Conservation (phyloP, 2,113 vertebrate species). For the Sterna hirundo region DNA sequence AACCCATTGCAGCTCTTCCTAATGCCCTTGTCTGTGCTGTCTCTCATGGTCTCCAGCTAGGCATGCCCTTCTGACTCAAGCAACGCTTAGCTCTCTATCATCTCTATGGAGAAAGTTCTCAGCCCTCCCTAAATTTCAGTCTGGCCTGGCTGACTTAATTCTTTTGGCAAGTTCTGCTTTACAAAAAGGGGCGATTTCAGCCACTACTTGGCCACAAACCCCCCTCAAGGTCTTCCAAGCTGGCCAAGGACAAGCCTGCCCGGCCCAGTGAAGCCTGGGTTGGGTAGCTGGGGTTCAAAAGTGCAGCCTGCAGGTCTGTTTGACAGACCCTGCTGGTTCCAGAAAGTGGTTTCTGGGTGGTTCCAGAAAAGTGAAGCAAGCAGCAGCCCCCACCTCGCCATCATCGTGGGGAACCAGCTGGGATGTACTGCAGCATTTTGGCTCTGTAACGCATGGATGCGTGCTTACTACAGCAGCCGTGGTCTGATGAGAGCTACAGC, state of each 20-base stretch:
- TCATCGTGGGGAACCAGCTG: neutral
- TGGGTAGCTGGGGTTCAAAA: neutral
- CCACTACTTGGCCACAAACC: neutral
- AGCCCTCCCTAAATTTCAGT: neutral
- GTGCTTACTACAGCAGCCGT: neutral
- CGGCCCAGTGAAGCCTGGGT: neutral
- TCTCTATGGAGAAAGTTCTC: neutral
- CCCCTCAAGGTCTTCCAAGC: neutral
- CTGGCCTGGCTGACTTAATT: neutral
- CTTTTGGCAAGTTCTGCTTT: neutral
- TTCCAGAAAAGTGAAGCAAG: constrained; percentile 3
- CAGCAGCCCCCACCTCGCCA: neutral
- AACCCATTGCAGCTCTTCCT: neutral
- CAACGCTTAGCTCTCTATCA: neutral
- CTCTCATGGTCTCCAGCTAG: neutral
- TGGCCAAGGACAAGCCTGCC: neutral
- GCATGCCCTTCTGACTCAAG: neutral
- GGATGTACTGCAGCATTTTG: neutral
- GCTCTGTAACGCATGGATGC: neutral
- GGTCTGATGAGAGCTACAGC: neutral
- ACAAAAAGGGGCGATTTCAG: neutral
- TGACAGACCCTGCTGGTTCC: constrained; percentile 9
- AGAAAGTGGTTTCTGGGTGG: neutral
- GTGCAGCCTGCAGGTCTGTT: neutral
- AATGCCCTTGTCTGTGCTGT: neutral